Conservation (phyloP, 2,113 vertebrate genomes). For the Nerophis ophidion region DNA sequence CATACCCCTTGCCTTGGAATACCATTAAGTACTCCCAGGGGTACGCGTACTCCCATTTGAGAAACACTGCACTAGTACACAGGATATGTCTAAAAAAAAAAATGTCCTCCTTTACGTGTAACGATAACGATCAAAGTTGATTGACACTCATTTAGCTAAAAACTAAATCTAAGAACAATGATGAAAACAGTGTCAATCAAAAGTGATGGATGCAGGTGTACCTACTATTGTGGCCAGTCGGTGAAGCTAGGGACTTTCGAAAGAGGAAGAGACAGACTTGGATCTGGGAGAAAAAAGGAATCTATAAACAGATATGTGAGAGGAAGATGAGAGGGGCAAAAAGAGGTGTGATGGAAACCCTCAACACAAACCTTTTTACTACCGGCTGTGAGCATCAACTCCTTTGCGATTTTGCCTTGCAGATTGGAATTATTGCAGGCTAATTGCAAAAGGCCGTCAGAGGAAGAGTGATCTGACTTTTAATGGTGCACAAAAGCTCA, state of each 20-base stretch:
- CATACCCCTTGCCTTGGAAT: too few species aligned
- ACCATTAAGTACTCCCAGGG: too few species aligned
- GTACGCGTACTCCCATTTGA: too few species aligned
- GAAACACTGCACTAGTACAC: too few species aligned
- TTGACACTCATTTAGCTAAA: too few species aligned
- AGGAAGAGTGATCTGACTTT: constrained; percentile 44
- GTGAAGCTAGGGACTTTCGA: constrained; percentile 44
- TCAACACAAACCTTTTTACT: constrained; percentile 22
- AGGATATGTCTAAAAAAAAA: too few species aligned
- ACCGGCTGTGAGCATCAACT: constrained; percentile 37
- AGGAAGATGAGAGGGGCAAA: constrained; percentile 1
- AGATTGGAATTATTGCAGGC: constrained; percentile 49
- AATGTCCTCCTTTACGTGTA: too few species aligned
- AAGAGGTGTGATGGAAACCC: constrained; percentile 15
- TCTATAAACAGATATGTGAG: constrained; percentile 36
- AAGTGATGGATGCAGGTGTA: background rate
- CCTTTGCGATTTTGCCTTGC: constrained; percentile 50
- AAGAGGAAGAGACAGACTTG: constrained; percentile 50
- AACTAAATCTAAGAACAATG: too few species aligned
- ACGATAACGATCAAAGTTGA: too few species aligned
- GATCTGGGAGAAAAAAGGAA: constrained; percentile 32
- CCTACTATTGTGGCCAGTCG: background rate
- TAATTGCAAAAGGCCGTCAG: constrained; percentile 46
- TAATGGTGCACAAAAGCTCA: constrained; percentile 24
- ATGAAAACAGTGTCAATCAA: too few species aligned